These are phyloP conservation scores for Drosophila nasuta DNA, from an alignment of 1,140 invertebrate genomes.

Conservation along the genomic window DNA sequence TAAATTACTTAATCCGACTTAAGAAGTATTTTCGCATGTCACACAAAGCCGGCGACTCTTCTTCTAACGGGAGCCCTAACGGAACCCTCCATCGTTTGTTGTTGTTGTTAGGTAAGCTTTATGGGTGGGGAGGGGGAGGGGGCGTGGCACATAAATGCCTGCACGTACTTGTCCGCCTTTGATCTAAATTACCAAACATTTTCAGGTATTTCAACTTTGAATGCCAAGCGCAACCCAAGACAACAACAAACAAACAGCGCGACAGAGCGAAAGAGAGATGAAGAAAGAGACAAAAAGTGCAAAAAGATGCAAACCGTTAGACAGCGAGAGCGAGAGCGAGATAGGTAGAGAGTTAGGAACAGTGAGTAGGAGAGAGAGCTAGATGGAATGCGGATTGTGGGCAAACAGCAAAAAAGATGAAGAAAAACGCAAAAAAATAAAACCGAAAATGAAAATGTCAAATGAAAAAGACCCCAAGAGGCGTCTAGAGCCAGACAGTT, in stretches of 20 bases:
- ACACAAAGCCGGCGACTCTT: conserved; percentile 33
- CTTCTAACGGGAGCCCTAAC: neutral
- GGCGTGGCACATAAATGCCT: conserved; percentile 56
- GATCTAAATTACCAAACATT: conserved; percentile 81
- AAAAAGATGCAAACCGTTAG: too few relatives aligned
- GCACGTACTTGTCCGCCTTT: conserved; percentile 70
- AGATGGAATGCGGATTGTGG: neutral
- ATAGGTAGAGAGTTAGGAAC: too few relatives aligned
- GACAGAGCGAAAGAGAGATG: neutral
- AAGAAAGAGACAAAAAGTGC: too few relatives aligned
- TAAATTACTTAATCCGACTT: conserved; percentile 82
- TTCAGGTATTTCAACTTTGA: conserved; percentile 81
- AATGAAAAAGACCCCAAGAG: conserved; percentile 59
- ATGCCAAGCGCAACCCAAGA: conserved; percentile 69
- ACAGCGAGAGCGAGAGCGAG: too few relatives aligned
- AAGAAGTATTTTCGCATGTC: conserved; percentile 65
- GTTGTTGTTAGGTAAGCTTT: neutral
- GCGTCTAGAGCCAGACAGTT: conserved; percentile 2
- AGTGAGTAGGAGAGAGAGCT: conserved; percentile 1
- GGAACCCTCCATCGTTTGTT: neutral
- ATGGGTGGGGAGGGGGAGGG: neutral
- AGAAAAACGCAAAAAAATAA: conserved; percentile 35
- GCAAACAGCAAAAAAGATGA: conserved; percentile 7
- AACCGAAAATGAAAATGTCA: conserved; percentile 68
- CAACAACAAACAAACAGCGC: conserved; percentile 48